Conservation (phyloP, 2,797 vertebrate genomes). For the Caiman crocodilus region DNA sequence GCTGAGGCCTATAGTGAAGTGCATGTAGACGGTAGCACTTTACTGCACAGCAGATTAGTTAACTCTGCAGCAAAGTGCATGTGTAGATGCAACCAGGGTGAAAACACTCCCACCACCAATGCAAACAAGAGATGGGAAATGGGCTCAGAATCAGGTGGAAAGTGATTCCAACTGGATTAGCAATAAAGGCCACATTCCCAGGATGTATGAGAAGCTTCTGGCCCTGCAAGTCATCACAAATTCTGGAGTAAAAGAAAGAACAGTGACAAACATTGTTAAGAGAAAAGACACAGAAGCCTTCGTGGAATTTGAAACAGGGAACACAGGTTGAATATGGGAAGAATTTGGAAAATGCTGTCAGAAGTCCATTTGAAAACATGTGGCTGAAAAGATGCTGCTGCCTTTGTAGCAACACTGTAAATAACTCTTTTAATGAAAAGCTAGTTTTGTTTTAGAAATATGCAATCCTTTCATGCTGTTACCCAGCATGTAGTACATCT, state of each 20-base stretch:
- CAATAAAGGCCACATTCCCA: too few relatives aligned
- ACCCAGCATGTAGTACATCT: background rate
- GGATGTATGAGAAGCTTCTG: background rate
- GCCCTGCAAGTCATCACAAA: background rate
- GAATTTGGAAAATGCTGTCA: background rate
- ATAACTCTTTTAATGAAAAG: background rate
- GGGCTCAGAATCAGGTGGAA: too few relatives aligned
- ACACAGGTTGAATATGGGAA: fast-evolving
- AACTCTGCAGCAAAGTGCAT: too few relatives aligned
- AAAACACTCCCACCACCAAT: too few relatives aligned
- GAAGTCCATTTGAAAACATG: background rate
- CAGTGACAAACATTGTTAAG: background rate
- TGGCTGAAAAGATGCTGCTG: background rate
- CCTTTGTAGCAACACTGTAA: background rate
- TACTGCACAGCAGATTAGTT: too few relatives aligned
- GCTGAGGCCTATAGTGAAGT: too few relatives aligned
- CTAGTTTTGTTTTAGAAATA: background rate
- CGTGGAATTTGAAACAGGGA: background rate
- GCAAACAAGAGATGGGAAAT: too few relatives aligned
- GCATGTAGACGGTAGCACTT: too few relatives aligned
- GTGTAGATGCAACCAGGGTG: too few relatives aligned
- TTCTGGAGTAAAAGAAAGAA: background rate
- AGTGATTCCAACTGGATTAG: too few relatives aligned
- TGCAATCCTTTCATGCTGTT: background rate
- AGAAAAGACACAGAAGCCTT: background rate